Conservation (phyloP, 2,113 vertebrate species). For the Gadus macrocephalus region DNA sequence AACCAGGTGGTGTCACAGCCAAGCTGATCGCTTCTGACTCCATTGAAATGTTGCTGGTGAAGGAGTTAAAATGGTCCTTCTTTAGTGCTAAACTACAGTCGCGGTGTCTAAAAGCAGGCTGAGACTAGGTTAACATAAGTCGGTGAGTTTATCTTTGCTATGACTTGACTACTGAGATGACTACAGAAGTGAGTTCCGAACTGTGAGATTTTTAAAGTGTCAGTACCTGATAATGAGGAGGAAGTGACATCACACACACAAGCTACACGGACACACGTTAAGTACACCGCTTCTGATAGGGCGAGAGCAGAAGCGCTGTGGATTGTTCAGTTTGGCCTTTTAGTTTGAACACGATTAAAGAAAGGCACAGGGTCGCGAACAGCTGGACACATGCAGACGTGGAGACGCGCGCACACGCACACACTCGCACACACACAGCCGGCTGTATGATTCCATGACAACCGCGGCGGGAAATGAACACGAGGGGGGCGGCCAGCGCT, state of each 20-base stretch:
- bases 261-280: slow-evolving; percentile 27
- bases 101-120: slow-evolving; percentile 19
- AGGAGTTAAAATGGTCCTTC: slow-evolving; percentile 31
- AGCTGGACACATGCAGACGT: not conserved
- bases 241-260: slow-evolving; percentile 15
- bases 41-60: slow-evolving; percentile 26
- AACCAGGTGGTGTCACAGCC: not conserved
- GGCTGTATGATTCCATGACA: slow-evolving; percentile 18
- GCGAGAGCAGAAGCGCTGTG: slow-evolving; percentile 1
- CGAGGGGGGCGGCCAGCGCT: slow-evolving; percentile 62
- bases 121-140: slow-evolving; percentile 31
- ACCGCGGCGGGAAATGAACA: slow-evolving; percentile 17
- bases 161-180: slow-evolving; percentile 6
- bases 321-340: slow-evolving; percentile 27
- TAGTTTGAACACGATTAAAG: slow-evolving; percentile 43
- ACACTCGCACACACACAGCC: slow-evolving; percentile 32
- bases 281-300: slow-evolving; percentile 18
- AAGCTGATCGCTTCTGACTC: slow-evolving; percentile 2
- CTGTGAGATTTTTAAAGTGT: slow-evolving; percentile 14
- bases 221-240: slow-evolving; percentile 33
- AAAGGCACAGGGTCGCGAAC: slow-evolving; percentile 63
- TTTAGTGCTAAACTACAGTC: slow-evolving; percentile 17
- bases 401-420: not conserved
- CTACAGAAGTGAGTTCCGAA: not conserved
- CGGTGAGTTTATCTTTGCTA: slow-evolving; percentile 8